Evolutionary conservation across 2,888 invertebrate genomes (phyloP).

Genomic region (Quadroppia sp.): DNA sequence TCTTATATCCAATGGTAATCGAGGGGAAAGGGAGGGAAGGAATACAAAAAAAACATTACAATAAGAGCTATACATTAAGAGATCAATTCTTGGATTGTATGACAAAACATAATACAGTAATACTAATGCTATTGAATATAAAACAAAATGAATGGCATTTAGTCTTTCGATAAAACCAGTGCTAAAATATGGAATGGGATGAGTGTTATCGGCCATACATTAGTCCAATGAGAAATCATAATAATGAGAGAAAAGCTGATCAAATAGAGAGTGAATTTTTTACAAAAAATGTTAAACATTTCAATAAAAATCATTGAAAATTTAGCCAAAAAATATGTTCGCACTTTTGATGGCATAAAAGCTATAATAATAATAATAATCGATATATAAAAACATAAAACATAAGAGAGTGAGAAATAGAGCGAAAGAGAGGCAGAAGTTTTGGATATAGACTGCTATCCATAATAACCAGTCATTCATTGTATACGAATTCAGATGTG

Average conservation of each 20-base stretch:
- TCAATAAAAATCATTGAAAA: background rate
- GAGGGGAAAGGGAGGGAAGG: background rate
- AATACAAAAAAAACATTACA: background rate
- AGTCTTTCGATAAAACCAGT: background rate
- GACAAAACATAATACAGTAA: background rate
- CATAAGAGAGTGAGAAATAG: background rate
- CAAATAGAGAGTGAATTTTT: background rate
- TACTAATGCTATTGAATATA: background rate
- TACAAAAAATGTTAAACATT: background rate
- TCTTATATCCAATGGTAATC: background rate
- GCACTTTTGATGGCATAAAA: background rate
- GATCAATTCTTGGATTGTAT: background rate
- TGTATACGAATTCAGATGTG: background rate
- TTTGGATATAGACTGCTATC: background rate
- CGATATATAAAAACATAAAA: background rate
- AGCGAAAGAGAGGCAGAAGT: slow-evolving; percentile 19
- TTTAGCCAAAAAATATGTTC: background rate
- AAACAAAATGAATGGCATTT: background rate
- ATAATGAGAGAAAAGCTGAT: slow-evolving; percentile 4
- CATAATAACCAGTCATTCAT: background rate
- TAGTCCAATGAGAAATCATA: background rate
- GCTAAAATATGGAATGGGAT: background rate
- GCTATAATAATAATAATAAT: slow-evolving; percentile 20
- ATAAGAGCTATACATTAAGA: slow-evolving; percentile 22
- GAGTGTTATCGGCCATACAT: background rate